Evolutionary conservation across 1,140 invertebrate species (phyloP), one percentile per base, ranked within the genome.

Genomic region (Eumaeus atala): DNA sequence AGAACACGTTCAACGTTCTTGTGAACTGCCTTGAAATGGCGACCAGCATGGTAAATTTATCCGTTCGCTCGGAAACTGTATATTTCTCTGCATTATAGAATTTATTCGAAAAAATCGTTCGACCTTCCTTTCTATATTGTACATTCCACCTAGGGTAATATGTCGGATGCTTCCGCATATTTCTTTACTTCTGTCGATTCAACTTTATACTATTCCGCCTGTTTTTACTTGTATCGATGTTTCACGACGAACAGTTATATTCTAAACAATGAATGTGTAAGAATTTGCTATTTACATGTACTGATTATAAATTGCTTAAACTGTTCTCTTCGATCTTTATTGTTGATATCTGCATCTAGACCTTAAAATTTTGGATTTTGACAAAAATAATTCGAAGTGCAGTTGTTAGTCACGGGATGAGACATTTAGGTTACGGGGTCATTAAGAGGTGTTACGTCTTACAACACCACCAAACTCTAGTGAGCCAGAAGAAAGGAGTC

Each of bases 11-110:
- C 61, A 67, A 66, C 69, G 67, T 71, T 66, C 61, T 63, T 84
- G 70, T 78, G 59, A 83, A 86, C 74, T 72, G 72, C 83, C 83
- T 86, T 86, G 83, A 81, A 79, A 78, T 68, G 61, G 67, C 66
- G 66, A 72, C 75, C 66, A 75, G 76, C 79, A 77, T 74, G 66
- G 56, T 67, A 55, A 64, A 61, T 57, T 58, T 72, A 68, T 65
- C 74, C 77, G 68, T 65, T 84, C 76, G 74, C 73, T 78, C 74
- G 61, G 67, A 64, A 74, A 57, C 37, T 49, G 34, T 48, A 55
- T 59, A 54, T 63, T 59, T 63, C 58, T 56, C 53, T 51, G 54
- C 48, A 62, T 56, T 59, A 54, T 56, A 52, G 18, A 60, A 53
- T 55, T 55, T 28, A 28, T 54, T 60, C 28, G 40, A 37, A 59